phyloP scores from a whole-genome alignment of 2,888 invertebrate genomes.

The Antheraea assamensis region DNA sequence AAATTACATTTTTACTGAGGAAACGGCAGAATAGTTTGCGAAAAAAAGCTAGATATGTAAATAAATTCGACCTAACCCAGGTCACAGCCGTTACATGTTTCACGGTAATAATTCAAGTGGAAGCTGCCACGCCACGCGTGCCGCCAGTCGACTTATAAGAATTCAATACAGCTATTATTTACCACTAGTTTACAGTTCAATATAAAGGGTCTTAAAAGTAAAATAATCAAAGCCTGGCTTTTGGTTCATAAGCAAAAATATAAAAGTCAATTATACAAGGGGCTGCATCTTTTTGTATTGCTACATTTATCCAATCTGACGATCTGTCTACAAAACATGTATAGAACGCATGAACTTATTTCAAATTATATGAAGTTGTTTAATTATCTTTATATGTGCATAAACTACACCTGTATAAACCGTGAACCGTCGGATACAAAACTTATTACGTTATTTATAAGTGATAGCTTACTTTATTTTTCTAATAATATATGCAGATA shows the following conservation, averaged over 20 bases:
- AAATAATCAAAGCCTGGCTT: constrained; percentile 29
- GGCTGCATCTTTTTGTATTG: no score
- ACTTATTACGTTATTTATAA: no score
- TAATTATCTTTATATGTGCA: not conserved
- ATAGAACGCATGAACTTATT: not conserved
- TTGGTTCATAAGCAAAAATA: not conserved
- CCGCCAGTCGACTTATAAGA: constrained; percentile 58
- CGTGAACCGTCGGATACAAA: not conserved
- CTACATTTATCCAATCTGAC: no score
- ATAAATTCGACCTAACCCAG: constrained; percentile 52
- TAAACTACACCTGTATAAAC: not conserved
- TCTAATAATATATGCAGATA: not conserved
- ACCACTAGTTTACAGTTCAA: constrained; percentile 38
- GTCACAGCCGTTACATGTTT: constrained; percentile 69
- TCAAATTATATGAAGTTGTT: not conserved
- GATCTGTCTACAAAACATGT: not conserved
- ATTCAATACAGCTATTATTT: constrained; percentile 56
- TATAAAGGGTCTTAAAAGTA: constrained; percentile 33
- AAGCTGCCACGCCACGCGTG: constrained; percentile 66
- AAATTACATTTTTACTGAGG: not conserved
- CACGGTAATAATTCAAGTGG: constrained; percentile 62
- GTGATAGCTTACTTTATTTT: no score
- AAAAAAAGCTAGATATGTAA: constrained; percentile 53
- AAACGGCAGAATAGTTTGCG: not conserved
- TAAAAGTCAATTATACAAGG: not conserved